These are phyloP conservation scores for Pteronotus mesoamericanus DNA, from an alignment of 2,797 vertebrate genomes.

Conservation along the genomic window DNA sequence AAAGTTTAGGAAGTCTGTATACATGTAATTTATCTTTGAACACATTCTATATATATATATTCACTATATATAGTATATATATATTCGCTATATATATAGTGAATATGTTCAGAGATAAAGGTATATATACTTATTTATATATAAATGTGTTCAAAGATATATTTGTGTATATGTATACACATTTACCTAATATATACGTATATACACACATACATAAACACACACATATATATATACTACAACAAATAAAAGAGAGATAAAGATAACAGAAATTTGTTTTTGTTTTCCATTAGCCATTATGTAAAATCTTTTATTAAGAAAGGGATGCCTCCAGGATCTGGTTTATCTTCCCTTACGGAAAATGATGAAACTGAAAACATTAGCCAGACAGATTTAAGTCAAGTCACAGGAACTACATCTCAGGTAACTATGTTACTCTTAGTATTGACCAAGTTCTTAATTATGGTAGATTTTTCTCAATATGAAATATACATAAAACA, in stretches of 20 bases:
- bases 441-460: background rate
- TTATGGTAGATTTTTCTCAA: background rate
- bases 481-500: background rate
- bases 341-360: slow-evolving; percentile 84
- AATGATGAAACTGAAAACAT: slow-evolving; percentile 79
- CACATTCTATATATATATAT: background rate
- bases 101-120: too few species aligned
- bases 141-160: too few species aligned
- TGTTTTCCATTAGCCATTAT: slow-evolving; percentile 64
- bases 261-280: background rate
- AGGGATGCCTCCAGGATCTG: slow-evolving; percentile 56
- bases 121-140: too few species aligned
- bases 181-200: too few species aligned
- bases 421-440: slow-evolving; percentile 81
- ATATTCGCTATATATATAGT: too few species aligned
- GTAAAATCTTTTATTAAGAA: slow-evolving; percentile 70
- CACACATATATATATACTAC: too few species aligned
- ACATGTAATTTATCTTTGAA: background rate
- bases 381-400: slow-evolving; percentile 59
- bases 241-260: background rate
- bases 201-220: too few species aligned
- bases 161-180: too few species aligned
- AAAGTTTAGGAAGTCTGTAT: background rate
- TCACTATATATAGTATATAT: too few species aligned
- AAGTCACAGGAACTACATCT: slow-evolving; percentile 12